phyloP scores from a whole-genome alignment of 2,113 vertebrate genomes.

The Lepisosteus oculatus region DNA sequence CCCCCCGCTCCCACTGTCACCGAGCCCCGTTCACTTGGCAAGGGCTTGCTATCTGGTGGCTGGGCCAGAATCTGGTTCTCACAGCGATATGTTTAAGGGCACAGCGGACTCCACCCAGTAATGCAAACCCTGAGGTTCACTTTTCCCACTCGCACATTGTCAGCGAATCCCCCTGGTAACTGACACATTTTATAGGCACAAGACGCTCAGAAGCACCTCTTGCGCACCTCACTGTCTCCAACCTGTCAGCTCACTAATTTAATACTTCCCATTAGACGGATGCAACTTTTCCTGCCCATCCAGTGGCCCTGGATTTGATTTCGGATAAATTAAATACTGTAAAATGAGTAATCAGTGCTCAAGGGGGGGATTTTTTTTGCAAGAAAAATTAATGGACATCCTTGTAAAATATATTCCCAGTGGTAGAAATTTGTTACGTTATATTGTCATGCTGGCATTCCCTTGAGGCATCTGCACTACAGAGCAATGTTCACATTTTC shows the following conservation, averaged over 20 bases:
- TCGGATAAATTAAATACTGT: conserved; percentile 66
- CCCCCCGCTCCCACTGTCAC: too few relatives aligned
- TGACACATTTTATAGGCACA: conserved; percentile 46
- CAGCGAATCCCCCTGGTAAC: conserved; percentile 46
- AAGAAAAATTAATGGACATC: conserved; percentile 43
- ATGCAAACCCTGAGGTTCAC: conserved; percentile 43
- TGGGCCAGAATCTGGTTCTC: conserved; percentile 66
- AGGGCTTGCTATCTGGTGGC: conserved; percentile 48
- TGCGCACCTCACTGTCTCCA: conserved; percentile 30
- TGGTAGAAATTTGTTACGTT: conserved; percentile 12
- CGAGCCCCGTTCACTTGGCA: too few relatives aligned
- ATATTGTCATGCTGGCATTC: conserved; percentile 5
- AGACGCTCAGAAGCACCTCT: conserved; percentile 29
- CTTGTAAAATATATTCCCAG: conserved; percentile 23
- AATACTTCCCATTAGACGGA: conserved; percentile 44
- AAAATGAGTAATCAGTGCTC: conserved; percentile 62
- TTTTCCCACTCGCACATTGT: conserved; percentile 37
- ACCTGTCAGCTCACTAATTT: conserved; percentile 50
- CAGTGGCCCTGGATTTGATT: conserved; percentile 61
- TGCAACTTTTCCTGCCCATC: conserved; percentile 32
- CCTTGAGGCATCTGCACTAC: conserved; percentile 1
- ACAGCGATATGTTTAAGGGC: conserved; percentile 55
- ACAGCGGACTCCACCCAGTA: conserved; percentile 50
- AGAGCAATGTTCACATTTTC: neutral
- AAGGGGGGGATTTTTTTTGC: conserved; percentile 29